Evolutionary conservation across 2,797 vertebrate species (phyloP).

Genomic region (Malacoraja senta): DNA sequence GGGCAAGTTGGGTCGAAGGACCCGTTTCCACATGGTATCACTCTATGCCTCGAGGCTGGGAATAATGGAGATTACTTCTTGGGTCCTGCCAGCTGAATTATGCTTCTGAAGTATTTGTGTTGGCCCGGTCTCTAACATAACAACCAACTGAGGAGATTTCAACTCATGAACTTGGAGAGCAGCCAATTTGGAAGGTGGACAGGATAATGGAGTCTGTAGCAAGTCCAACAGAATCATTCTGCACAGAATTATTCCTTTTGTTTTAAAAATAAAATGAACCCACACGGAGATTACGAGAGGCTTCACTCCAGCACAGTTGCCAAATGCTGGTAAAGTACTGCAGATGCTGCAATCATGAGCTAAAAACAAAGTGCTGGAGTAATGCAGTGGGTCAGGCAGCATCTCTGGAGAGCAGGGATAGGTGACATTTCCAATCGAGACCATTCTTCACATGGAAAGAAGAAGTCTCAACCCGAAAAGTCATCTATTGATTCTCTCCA

Average conservation of each 20-base stretch:
- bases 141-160: not conserved
- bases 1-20: too few species aligned
- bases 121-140: not conserved
- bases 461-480: too few species aligned
- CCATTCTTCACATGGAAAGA: too few species aligned
- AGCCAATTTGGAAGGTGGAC: not conserved
- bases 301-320: not conserved
- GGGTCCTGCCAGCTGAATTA: not conserved
- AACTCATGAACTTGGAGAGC: not conserved
- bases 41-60: too few species aligned
- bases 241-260: slow-evolving; percentile 1
- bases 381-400: too few species aligned
- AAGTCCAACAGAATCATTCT: not conserved
- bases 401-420: too few species aligned
- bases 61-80: not conserved
- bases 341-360: not conserved
- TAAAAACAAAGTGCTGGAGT: too few species aligned
- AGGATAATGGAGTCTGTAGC: not conserved
- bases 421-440: too few species aligned
- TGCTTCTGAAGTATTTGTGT: not conserved
- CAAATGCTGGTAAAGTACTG: not conserved
- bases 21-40: too few species aligned
- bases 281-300: not conserved
- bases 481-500: too few species aligned
- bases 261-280: not conserved